Conservation (phyloP, 2,797 vertebrate genomes). For the Eulemur rubriventer region DNA sequence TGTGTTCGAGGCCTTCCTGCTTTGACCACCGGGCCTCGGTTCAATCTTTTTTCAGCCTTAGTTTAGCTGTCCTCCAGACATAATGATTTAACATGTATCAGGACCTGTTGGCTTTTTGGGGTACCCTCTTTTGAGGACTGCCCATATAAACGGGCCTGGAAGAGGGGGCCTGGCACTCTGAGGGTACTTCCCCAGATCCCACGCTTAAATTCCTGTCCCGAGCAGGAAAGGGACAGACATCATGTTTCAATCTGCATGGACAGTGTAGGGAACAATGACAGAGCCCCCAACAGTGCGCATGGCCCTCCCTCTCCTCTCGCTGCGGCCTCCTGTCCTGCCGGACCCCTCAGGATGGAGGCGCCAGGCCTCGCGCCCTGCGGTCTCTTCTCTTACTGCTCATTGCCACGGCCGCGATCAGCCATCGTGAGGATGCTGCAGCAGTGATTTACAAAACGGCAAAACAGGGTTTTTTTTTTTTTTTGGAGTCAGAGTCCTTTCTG, state of each 20-base stretch:
- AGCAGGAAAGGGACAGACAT: background rate
- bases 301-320: background rate
- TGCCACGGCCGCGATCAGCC: background rate
- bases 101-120: background rate
- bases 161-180: no score
- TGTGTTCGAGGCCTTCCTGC: background rate
- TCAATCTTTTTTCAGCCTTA: background rate
- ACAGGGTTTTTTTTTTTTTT: background rate
- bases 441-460: background rate
- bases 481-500: background rate
- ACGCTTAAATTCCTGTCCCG: background rate
- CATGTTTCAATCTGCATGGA: background rate
- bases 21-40: background rate
- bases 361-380: rapidly evolving
- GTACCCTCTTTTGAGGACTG: background rate
- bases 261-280: background rate
- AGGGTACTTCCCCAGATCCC: background rate
- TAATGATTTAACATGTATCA: background rate
- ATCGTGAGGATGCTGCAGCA: background rate
- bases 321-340: background rate
- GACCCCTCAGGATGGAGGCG: background rate
- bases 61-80: background rate
- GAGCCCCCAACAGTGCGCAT: no score
- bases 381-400: background rate
- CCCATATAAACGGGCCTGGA: background rate